A percentile compares a stretch with the other conserved stretches of the same genome.
Conservation (phyloP, 1,140 invertebrate genomes). For the Uloborus diversus region DNA sequence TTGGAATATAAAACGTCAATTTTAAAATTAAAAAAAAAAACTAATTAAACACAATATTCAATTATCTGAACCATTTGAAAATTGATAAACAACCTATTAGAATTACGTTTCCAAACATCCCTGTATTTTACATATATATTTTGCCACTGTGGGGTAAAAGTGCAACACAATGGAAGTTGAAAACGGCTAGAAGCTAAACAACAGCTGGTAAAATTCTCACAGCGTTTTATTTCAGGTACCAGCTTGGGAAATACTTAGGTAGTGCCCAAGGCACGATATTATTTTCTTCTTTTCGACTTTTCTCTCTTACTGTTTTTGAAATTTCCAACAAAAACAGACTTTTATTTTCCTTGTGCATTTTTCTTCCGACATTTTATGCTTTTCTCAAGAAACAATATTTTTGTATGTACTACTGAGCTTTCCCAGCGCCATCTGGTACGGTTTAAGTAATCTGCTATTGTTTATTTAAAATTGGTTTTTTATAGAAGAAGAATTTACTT, state of each 20-base stretch:
- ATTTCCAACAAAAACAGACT: constrained; percentile 39
- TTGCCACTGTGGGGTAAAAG: background rate
- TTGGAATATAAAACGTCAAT: background rate
- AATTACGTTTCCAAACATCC: too few relatives aligned
- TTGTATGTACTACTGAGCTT: background rate
- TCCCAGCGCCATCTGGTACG: constrained; percentile 31
- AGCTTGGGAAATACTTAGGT: constrained; percentile 43
- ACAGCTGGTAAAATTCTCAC: constrained; percentile 43
- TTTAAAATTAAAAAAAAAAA: background rate
- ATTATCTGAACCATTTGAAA: too few relatives aligned
- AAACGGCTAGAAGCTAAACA: constrained; percentile 24
- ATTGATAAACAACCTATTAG: too few relatives aligned
- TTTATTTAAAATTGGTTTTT: too few relatives aligned
- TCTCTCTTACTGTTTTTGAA: constrained; percentile 45
- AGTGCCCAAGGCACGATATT: constrained; percentile 28
- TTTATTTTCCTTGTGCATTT: constrained; percentile 1
- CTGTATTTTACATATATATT: constrained; percentile 5
- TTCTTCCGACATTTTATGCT: constrained; percentile 1
- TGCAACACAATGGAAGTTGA: constrained; percentile 13
- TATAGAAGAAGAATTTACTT: too few relatives aligned
- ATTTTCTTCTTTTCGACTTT: constrained; percentile 22
- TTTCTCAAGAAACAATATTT: constrained; percentile 38
- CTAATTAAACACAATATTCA: background rate
- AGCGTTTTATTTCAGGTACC: constrained; percentile 18
- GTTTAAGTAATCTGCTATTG: constrained; percentile 38